phyloP scores from a whole-genome alignment of 1,140 invertebrate species.

The Pissodes strobi region DNA sequence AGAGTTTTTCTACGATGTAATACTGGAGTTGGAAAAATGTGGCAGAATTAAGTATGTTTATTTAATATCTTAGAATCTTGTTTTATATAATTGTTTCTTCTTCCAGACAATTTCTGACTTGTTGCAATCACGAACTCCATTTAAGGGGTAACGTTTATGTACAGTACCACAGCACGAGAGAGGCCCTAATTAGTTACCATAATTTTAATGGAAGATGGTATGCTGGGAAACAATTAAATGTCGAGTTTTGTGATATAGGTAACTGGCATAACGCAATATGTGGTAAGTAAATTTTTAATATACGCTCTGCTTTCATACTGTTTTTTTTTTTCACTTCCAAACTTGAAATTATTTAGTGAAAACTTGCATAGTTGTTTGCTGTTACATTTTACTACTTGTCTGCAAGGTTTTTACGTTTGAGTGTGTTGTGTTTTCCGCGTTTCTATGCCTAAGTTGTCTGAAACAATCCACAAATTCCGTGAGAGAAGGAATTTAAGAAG shows the following conservation, averaged over 20 bases:
- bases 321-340: too few relatives aligned
- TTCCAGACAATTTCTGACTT: conserved; percentile 76
- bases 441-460: too few relatives aligned
- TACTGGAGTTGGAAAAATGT: conserved; percentile 80
- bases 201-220: conserved; percentile 88
- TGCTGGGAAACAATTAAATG: conserved; percentile 79
- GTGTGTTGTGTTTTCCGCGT: too few relatives aligned
- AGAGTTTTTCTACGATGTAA: conserved; percentile 86
- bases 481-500: too few relatives aligned
- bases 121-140: conserved; percentile 85
- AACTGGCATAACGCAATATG: conserved; percentile 89
- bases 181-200: conserved; percentile 74
- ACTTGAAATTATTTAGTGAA: too few relatives aligned
- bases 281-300: too few relatives aligned
- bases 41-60: conserved; percentile 65
- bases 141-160: conserved; percentile 90
- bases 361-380: too few relatives aligned
- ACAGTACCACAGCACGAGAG: conserved; percentile 72
- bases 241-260: conserved; percentile 77
- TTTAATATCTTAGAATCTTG: neutral
- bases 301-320: too few relatives aligned
- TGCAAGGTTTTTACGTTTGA: too few relatives aligned
- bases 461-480: too few relatives aligned
- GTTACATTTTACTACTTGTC: too few relatives aligned
- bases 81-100: neutral